Percentiles rank a stretch among this genome's conserved stretches.
These are phyloP conservation scores for Onychomys arenicola DNA, from an alignment of 2,797 vertebrate genomes.

Conservation along the genomic window DNA sequence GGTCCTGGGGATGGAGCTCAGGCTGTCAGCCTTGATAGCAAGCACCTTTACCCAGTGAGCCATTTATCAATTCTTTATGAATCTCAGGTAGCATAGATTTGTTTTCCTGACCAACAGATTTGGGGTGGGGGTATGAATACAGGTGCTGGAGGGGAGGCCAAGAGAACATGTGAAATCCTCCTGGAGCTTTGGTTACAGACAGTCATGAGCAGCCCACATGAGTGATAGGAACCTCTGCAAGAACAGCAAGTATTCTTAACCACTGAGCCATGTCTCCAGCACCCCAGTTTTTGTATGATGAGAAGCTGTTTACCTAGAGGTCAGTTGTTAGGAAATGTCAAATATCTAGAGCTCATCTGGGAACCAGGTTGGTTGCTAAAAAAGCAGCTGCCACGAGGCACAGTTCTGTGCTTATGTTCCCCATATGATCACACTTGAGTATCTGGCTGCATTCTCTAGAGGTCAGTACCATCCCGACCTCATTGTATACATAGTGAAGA, in stretches of 20 bases:
- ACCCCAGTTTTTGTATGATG: not conserved
- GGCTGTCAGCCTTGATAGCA: not conserved
- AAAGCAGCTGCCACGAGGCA: not conserved
- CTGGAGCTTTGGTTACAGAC: not conserved
- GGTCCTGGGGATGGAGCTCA: not conserved
- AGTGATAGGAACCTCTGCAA: not conserved
- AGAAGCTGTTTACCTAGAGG: not conserved
- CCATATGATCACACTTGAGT: not conserved
- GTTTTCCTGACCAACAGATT: not conserved
- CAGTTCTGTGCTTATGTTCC: rapidly evolving
- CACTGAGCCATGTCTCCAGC: not conserved
- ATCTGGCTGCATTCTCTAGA: not conserved
- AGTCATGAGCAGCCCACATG: not conserved
- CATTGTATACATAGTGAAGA: not conserved
- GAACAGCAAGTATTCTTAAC: not conserved
- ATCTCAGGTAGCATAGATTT: not conserved
- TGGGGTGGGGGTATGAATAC: not conserved
- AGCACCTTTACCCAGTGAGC: not conserved
- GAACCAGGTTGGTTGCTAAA: not conserved
- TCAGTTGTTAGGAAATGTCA: not conserved
- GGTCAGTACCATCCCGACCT: no score
- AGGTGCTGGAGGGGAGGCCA: not conserved
- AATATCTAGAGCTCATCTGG: not conserved
- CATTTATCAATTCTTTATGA: not conserved
- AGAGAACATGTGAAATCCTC: not conserved